Conservation (phyloP, 2,888 invertebrate genomes). For the Acanthococcus lagerstroemiae region DNA sequence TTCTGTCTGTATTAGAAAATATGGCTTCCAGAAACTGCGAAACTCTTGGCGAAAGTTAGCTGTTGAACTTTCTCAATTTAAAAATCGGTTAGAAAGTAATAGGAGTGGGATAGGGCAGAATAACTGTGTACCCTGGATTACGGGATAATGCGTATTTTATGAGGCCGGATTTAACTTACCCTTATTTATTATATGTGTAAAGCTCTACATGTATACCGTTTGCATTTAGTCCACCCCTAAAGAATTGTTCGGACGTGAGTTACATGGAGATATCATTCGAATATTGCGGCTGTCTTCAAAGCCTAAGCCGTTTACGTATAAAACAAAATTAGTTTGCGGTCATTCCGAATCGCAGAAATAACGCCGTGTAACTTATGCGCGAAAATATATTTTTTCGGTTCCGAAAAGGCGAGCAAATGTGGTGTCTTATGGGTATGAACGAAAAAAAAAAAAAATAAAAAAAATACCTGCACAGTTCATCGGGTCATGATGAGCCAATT, state of each 20-base stretch:
- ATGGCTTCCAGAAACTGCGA: slow-evolving; percentile 13
- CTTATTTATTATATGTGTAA: slow-evolving; percentile 30
- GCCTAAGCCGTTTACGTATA: background rate
- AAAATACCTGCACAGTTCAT: too few species aligned
- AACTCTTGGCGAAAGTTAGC: slow-evolving; percentile 26
- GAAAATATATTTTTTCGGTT: too few species aligned
- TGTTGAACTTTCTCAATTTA: slow-evolving; percentile 31
- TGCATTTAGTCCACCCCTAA: slow-evolving; percentile 30
- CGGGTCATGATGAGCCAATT: too few species aligned
- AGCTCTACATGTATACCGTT: slow-evolving; percentile 26
- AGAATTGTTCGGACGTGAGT: slow-evolving; percentile 31
- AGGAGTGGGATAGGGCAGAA: slow-evolving; percentile 6
- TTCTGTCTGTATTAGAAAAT: slow-evolving; percentile 24
- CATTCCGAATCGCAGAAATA: too few species aligned
- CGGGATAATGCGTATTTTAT: slow-evolving; percentile 30
- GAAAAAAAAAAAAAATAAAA: too few species aligned
- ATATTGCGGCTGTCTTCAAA: slow-evolving; percentile 21
- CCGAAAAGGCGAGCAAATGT: too few species aligned
- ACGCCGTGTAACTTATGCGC: too few species aligned
- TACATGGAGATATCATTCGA: slow-evolving; percentile 26
- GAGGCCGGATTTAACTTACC: slow-evolving; percentile 30
- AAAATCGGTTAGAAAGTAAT: slow-evolving; percentile 26
- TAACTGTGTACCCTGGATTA: slow-evolving; percentile 28
- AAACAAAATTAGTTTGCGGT: background rate
- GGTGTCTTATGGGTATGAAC: too few species aligned